These are phyloP conservation scores for Oikopleura albicans DNA, from an alignment of 23 tunicate species.

Conservation along the genomic window DNA sequence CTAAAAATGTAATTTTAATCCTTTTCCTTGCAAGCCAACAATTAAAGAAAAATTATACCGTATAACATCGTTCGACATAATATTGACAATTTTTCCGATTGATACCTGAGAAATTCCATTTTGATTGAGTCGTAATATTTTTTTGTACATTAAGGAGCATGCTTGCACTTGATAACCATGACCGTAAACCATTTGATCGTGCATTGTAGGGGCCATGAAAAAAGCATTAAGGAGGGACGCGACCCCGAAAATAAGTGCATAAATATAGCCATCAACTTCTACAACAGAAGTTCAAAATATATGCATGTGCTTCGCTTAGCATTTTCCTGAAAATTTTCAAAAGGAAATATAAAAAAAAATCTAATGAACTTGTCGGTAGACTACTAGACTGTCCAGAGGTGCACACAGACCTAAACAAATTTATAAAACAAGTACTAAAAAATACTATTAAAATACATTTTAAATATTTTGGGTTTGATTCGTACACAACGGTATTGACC, in stretches of 20 bases:
- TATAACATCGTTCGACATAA: slow-evolving; percentile 62
- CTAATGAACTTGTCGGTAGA: too few species aligned
- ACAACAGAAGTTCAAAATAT: too few species aligned
- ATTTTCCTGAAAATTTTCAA: too few species aligned
- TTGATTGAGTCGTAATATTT: slow-evolving; percentile 19
- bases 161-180: not conserved
- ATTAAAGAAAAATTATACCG: slow-evolving; percentile 24
- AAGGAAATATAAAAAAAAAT: too few species aligned
- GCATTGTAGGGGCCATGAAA: not conserved
- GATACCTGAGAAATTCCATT: not conserved
- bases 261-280: not conserved
- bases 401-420: too few species aligned
- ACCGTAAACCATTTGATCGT: not conserved
- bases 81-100: slow-evolving; percentile 52
- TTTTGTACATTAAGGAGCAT: slow-evolving; percentile 66
- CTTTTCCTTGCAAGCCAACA: not conserved
- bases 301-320: too few species aligned
- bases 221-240: not conserved
- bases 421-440: too few species aligned
- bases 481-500: too few species aligned
- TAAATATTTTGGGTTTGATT: too few species aligned
- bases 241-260: not conserved
- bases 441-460: too few species aligned
- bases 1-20: too few species aligned
- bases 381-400: too few species aligned